Base-by-base conservation (phyloP, 64 coral and sea anemone species). In the Platygyra sinensis region DNA sequence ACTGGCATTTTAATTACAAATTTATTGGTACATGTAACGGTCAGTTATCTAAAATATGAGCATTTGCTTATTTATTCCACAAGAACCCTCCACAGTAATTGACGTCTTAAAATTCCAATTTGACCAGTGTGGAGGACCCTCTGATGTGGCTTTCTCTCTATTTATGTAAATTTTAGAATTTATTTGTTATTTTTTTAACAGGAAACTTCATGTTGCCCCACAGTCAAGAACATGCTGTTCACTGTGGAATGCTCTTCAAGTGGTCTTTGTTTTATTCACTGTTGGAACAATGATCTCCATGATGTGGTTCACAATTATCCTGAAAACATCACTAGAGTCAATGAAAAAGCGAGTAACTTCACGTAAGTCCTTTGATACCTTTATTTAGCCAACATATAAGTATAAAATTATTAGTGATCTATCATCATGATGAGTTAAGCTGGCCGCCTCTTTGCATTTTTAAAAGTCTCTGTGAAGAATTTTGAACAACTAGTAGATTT, bases 241-340 rank as follows among this genome's bases (percentile, higher is more conserved):
- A 46, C 60, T 87, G 9, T 96, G 95, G 95, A 90, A 89, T 63
- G 49, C 90, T 28, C 93, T 92, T 88, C 95, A 96, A 94, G 92
- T 94, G 6, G 22, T 94, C 24, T 97, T 97, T 88, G 88, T 91
- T 67, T 46, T 97, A 32, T 65, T 97, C 31, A 77, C 93, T 7
- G 76, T 97, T 88, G 95, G 91, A 77, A 79, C 89, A 27, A 97
- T 93, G 83, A 73, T 81, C 10, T 67, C 78, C 29, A 93, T 97
- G 91, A 91, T 94, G 62, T 97, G 92, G 85, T 97, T 97, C 32
- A 97, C 95, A 30, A 78, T 97, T 73, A 93, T 97, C 16, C 88
- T 97, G 2, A 97, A 97, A 78, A 94, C 95, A 27, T 97, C 95
- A 55, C 79, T 97, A 32, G 95, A 97, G 60, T 87, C 86, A 55